Percentiles rank a stretch among this genome's conserved stretches.
Evolutionary conservation across 2,113 vertebrate species (phyloP).

Genomic region (Rattus rattus): DNA sequence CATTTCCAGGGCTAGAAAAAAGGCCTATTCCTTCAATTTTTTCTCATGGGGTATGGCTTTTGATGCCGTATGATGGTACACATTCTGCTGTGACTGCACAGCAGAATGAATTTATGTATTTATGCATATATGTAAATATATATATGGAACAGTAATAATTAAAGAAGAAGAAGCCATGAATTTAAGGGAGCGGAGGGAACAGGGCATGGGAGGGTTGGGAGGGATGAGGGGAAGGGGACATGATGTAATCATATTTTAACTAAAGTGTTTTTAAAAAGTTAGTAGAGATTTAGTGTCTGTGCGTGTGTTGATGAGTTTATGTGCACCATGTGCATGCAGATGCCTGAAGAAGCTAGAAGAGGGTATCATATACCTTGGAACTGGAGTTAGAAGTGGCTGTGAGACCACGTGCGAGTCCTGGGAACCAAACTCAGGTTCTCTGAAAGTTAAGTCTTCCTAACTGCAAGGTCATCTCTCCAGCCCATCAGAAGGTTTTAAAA

Average conservation of each 20-base stretch:
- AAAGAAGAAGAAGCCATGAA: background rate
- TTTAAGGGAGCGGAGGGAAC: background rate
- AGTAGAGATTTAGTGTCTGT: background rate
- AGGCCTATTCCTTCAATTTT: background rate
- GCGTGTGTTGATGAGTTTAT: background rate
- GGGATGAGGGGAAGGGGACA: background rate
- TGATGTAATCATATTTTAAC: background rate
- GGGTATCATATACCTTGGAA: too few species aligned
- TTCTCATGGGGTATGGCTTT: background rate
- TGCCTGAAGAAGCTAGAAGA: background rate
- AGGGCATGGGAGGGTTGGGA: background rate
- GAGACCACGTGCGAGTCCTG: background rate
- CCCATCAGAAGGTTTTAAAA: slow-evolving; percentile 44
- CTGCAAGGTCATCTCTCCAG: too few species aligned
- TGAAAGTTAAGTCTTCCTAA: background rate
- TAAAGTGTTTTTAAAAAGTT: background rate
- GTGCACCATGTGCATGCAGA: background rate
- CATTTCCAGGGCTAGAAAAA: background rate
- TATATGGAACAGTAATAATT: background rate
- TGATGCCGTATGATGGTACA: background rate
- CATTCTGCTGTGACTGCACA: background rate
- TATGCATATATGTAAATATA: background rate
- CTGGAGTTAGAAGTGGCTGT: background rate
- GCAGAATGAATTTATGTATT: background rate
- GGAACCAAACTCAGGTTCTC: background rate